Base-by-base conservation (phyloP, 2,888 invertebrate species). In the Frankliniella fusca region DNA sequence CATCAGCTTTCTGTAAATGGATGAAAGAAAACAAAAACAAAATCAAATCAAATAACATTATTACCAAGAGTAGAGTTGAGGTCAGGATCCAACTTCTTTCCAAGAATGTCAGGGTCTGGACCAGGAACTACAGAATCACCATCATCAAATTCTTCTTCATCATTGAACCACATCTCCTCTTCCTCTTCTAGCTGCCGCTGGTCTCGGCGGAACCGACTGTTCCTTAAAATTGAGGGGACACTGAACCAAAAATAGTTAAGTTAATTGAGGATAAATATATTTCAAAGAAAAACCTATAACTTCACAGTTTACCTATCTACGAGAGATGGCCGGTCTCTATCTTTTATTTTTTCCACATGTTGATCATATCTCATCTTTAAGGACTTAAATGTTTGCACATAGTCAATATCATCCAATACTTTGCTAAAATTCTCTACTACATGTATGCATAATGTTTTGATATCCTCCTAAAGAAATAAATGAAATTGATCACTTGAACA, bases 151-250 rank as follows among this genome's bases (percentile, higher is more conserved):
- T 97, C 97, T 87, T 98, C 98, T 85, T 98, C 98, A 86, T 97
- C 97, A 87, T 97, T 97, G 89, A 98, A 98, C 98, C 98, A 99
- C 93, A 97, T 96, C 89, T 98, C 98, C 87, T 99, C 98, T 86
- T 98, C 98, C 87, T 98, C 98, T 85, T 99, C 98, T 86, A 97
- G 92, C 88, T 97, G 95, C 82, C 98, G 92, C 85, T 96, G 95
- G 89, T 98, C 98, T 84, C 97, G 92, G 84, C 98, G 91, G 89
- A 95, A 97, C 85, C 98, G 92, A 87, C 90, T 91, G 85, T 91
- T 93, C 85, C 96, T 92, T 85, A 97, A 90, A 86, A 97, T 93
- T 83, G 96, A 94, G 82, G 94, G 94, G 81, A 94, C 94, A 85
- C 94, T 94, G 84, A 88, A 90, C 89, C 81, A 80, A 80, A 38